Percentiles rank a stretch among this genome's conserved stretches.
Evolutionary conservation across 2,888 invertebrate species (phyloP).

Genomic region (Apotomis capreana): DNA sequence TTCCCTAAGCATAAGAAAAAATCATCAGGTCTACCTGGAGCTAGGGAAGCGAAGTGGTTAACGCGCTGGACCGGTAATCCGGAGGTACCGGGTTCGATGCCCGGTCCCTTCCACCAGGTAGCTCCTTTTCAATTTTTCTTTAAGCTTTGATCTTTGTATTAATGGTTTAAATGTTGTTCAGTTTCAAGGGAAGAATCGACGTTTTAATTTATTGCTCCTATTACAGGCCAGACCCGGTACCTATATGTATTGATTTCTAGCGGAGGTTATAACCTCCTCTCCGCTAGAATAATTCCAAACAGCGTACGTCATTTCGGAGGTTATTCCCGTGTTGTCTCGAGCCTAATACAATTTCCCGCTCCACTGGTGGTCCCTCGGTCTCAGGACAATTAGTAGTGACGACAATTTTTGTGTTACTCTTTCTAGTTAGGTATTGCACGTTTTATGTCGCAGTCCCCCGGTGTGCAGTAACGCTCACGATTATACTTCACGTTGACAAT

Average conservation of each 20-base stretch:
- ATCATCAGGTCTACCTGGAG: no score
- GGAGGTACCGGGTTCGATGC: no score
- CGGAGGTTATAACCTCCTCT: not conserved
- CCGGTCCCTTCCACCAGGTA: no score
- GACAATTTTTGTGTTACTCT: conserved; percentile 72
- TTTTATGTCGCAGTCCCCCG: conserved; percentile 38
- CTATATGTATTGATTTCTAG: conserved; percentile 20
- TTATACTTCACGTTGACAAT: conserved; percentile 39
- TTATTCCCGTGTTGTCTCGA: conserved; percentile 59
- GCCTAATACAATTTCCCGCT: conserved; percentile 79
- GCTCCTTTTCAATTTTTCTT: no score
- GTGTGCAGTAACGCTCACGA: conserved; percentile 36
- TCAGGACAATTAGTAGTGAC: conserved; percentile 76
- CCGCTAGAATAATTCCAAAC: conserved; percentile 32
- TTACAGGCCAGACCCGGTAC: no score
- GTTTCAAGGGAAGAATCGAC: no score
- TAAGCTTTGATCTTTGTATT: no score
- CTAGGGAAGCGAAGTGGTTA: no score
- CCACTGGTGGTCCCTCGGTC: conserved; percentile 73
- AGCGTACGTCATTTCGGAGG: conserved; percentile 45
- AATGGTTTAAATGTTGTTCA: no score
- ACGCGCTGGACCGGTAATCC: no score
- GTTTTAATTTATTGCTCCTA: no score
- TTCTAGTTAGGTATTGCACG: conserved; percentile 40
- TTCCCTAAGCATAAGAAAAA: no score